phyloP scores from a whole-genome alignment of 1,140 invertebrate genomes.

The Melanaphis sacchari region DNA sequence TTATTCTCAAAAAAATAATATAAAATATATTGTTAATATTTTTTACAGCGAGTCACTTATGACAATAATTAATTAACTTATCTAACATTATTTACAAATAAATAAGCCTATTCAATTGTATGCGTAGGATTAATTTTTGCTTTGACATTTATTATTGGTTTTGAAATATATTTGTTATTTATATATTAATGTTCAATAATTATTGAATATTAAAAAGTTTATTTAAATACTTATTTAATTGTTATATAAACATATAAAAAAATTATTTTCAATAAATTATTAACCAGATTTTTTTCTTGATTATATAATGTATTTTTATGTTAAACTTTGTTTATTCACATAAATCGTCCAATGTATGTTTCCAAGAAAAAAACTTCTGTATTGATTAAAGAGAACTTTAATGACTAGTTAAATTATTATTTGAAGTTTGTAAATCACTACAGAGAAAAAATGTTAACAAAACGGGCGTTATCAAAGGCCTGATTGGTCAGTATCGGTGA shows the following conservation, averaged over 20 bases:
- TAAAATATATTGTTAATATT: background rate
- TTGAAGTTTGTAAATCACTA: background rate
- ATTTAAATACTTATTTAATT: background rate
- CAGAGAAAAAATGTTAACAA: slow-evolving; percentile 10
- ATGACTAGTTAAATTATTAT: background rate
- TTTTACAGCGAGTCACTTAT: background rate
- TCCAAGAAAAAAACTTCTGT: background rate
- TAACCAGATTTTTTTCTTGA: background rate
- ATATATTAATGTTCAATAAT: background rate
- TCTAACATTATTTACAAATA: too few species aligned
- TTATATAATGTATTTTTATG: background rate
- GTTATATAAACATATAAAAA: background rate
- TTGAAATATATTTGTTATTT: background rate
- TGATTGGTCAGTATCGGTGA: slow-evolving; percentile 20
- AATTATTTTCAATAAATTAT: background rate
- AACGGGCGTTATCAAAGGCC: slow-evolving; percentile 46
- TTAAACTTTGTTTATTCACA: background rate
- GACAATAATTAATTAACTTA: background rate
- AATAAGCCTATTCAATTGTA: too few species aligned
- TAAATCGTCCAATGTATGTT: background rate
- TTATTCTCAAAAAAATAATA: background rate
- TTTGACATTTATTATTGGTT: background rate
- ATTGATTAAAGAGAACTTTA: background rate
- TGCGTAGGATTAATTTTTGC: too few species aligned
- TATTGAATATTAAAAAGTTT: background rate